Evolutionary conservation across 2,113 vertebrate genomes (phyloP), one percentile per base, ranked within the genome.

Genomic region (Psittacus erithacus): DNA sequence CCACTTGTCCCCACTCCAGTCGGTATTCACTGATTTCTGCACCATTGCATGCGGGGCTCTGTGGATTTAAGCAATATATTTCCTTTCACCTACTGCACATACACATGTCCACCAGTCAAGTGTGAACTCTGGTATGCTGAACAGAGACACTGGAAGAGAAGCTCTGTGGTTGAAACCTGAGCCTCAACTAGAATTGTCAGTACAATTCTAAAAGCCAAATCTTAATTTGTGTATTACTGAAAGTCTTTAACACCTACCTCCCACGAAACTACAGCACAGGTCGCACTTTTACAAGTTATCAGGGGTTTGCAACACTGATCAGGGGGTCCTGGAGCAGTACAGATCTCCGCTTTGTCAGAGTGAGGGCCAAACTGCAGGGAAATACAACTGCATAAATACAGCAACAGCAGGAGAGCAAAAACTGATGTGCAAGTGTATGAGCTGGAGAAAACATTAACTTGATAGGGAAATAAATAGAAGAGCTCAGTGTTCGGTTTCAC

Each of bases 1-100:
- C 98, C 62, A 60, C 79, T 67, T 97, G 95, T 28, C 98, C 98
- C 98, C 98, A 98, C 14, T 98, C 98, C 96, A 98, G 90, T 29
- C 97, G 94, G 92, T 98, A 98, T 46, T 98, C 98, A 3, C 43
- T 88, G 70, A 98, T 95, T 50, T 98, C 98, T 59, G 98, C 97
- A 38, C 98, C 98, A 1, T 98, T 98, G 88, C 96, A 97, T 1
- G 39, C 70, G 2, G 98, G 98, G 79, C 92, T 94, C 98, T 98
- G 96, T 0, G 16, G 69, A 89, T 70, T 43, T 4, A 70, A 88
- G 31, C 0, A 35, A 77, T 10, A 89, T 24, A 8, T 65, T n/a
- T 14, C 35, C 57, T 49, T 43, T 92, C 74, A 87, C 74, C 50
- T 52, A 20, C 1, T n/a, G 73, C 52, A 44, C 33, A 7, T 1